Evolutionary conservation across 2,888 invertebrate genomes (phyloP).

Genomic region (Cataglyphis altisquamis): DNA sequence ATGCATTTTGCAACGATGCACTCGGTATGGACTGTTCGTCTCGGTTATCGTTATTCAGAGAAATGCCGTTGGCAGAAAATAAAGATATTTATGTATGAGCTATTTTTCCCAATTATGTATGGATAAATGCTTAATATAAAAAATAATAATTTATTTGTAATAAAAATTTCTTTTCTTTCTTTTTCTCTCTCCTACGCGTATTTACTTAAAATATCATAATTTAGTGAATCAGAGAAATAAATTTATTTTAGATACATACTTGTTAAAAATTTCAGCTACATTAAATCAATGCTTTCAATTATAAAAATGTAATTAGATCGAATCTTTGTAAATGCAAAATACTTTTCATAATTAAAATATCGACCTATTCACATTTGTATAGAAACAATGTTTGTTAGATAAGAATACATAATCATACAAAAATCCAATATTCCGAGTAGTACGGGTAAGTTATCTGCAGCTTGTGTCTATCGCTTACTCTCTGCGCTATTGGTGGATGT

Average conservation of each 20-base stretch:
- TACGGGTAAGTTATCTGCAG: neutral
- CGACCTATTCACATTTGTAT: neutral
- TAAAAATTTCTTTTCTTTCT: neutral
- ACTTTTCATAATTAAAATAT: neutral
- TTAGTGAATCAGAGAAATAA: neutral
- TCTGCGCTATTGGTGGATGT: constrained; percentile 65
- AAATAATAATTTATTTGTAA: neutral
- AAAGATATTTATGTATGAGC: neutral
- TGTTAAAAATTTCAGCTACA: neutral
- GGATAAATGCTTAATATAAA: no score
- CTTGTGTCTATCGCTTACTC: constrained; percentile 46
- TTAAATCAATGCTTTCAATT: constrained; percentile 1
- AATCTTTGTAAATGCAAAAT: neutral
- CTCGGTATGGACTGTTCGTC: neutral
- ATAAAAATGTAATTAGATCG: neutral
- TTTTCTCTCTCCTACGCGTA: neutral
- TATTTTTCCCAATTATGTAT: neutral
- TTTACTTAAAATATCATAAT: neutral
- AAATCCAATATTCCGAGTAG: neutral
- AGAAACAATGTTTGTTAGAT: neutral
- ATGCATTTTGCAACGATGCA: constrained; percentile 79
- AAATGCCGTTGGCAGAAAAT: neutral
- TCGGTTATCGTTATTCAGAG: neutral
- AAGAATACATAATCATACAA: neutral
- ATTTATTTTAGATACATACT: no score